Percentiles rank a stretch among this genome's conserved stretches.
phyloP scores from a whole-genome alignment of 2,113 vertebrate species.

The Calyptommatus sinebrachiatus region DNA sequence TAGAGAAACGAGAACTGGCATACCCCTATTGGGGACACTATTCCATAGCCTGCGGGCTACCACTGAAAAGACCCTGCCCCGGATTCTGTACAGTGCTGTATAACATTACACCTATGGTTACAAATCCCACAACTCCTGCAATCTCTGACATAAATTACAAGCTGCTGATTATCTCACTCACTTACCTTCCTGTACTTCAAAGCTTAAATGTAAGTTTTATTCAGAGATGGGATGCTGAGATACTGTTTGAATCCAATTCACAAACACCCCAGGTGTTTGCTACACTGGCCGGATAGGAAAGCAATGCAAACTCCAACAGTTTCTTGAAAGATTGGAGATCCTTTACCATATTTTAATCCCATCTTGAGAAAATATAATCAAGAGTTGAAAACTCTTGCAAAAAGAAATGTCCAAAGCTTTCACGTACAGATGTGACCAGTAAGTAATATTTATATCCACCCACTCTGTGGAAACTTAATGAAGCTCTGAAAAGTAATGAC shows the following conservation, averaged over 20 bases:
- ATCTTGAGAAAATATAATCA: not conserved
- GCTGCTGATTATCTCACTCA: not conserved
- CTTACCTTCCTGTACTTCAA: not conserved
- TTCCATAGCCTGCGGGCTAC: too few species aligned
- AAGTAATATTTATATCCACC: conserved; percentile 26
- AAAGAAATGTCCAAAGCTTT: conserved; percentile 11
- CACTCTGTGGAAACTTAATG: conserved; percentile 18
- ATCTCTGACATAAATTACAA: not conserved
- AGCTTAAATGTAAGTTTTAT: not conserved
- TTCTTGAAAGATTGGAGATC: not conserved
- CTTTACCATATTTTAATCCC: not conserved
- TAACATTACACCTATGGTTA: too few species aligned
- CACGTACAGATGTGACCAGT: not conserved
- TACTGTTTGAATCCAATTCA: too few species aligned
- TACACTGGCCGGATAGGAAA: too few species aligned
- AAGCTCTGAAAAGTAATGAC: not conserved
- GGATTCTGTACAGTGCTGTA: not conserved
- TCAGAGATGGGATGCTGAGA: too few species aligned
- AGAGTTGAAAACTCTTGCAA: conserved; percentile 10
- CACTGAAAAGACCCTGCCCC: too few species aligned
- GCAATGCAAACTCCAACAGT: too few species aligned
- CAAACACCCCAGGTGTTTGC: too few species aligned
- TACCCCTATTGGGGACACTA: too few species aligned
- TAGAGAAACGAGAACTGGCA: too few species aligned
- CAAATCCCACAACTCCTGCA: not conserved